These are phyloP conservation scores for Synanthedon vespiformis DNA, from an alignment of 2,888 invertebrate species.

Conservation along the genomic window DNA sequence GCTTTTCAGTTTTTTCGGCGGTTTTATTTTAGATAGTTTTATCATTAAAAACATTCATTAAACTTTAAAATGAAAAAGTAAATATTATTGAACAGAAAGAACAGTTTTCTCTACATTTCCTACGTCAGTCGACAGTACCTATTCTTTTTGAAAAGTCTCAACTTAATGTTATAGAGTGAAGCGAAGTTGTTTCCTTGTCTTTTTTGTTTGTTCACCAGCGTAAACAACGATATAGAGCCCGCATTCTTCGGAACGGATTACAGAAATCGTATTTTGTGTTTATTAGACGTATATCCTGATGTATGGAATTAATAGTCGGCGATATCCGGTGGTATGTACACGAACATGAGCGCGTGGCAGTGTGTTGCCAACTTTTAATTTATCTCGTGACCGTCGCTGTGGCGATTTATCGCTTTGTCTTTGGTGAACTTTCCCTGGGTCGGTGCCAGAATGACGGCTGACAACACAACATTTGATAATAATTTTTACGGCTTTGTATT, in stretches of 20 bases:
- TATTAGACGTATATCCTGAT: constrained; percentile 5
- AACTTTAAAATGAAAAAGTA: no score
- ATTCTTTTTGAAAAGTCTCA: no score
- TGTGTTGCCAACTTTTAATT: constrained; percentile 28
- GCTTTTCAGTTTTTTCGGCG: no score
- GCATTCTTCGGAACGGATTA: neutral
- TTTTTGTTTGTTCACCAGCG: no score
- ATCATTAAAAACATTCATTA: no score
- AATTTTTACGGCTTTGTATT: neutral
- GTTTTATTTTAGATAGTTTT: no score
- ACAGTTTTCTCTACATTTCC: no score
- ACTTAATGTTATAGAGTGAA: no score
- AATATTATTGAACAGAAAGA: no score
- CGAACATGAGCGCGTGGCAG: constrained; percentile 7
- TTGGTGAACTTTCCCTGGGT: constrained; percentile 1
- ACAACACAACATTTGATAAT: neutral
- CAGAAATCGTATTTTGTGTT: neutral
- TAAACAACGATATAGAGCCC: no score
- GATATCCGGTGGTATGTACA: constrained; percentile 14
- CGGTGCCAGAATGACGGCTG: neutral
- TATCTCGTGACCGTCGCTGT: constrained; percentile 11
- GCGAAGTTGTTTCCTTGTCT: no score
- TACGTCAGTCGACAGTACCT: no score
- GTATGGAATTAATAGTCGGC: constrained; percentile 20
- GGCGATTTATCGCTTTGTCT: constrained; percentile 23